Evolutionary conservation across 2,797 vertebrate genomes (phyloP), one percentile per base, ranked within the genome.

Genomic region (Pelobates cultripes): DNA sequence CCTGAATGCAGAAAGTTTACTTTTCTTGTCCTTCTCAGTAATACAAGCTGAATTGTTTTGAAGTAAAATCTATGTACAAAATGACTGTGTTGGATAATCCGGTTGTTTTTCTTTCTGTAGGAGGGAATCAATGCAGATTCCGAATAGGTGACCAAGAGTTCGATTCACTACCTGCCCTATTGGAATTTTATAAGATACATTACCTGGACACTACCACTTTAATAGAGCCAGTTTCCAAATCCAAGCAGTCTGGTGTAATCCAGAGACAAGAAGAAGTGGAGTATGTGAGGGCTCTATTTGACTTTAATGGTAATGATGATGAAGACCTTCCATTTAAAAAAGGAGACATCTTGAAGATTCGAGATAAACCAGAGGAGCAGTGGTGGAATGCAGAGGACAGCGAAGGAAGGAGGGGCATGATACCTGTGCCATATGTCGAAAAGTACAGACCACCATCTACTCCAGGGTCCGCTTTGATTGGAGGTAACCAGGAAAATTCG

Each of bases 131-230:
- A 82, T 94, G 94, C 67, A 94, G 95, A 81, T 98, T 98, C 90
- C 97, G 97, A 81, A 99, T 99, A 81, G 98, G 97, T 64, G 98
- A 99, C 93, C 97, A 99, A 91, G 97, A 99, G 88, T 99, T 99
- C 81, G 97, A 99, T 9, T 97, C 97, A 70, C 95, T 99, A 85
- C 95, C 96, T 45, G 95, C 96, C 88, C 92, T 99, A 92, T 93
- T 99, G 90, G 97, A 99, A 92, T 99, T 99, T 94, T 99, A 99
- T 90, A 99, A 98, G 93, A 99, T 99, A 90, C 98, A 99, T 92
- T 99, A 99, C 93, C 93, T 99, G 94, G 98, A 99, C 93, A 99
- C 98, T 94, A 99, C 98, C 87, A 99, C 98, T 66, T 94, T 99
- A 91, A 98, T 98, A 91, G 98, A 99, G 79, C 98, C 98, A 7